phyloP scores from a whole-genome alignment of 2,888 invertebrate species.

The Xylota sylvarum region DNA sequence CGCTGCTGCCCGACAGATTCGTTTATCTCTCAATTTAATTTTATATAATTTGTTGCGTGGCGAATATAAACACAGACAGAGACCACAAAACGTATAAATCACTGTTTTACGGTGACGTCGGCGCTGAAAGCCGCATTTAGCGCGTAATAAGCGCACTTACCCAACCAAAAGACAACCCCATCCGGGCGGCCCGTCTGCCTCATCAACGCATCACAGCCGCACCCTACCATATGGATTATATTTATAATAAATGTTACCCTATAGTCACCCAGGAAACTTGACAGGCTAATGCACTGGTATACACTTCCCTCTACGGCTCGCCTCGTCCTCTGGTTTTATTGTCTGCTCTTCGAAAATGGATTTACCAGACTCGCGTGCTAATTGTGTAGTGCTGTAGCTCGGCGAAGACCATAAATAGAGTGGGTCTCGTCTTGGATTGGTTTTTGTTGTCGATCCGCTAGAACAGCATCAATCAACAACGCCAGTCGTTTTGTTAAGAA shows the following conservation, averaged over 20 bases:
- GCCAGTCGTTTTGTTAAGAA: constrained; percentile 44
- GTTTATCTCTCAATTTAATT: constrained; percentile 72
- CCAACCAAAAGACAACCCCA: constrained; percentile 56
- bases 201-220: constrained; percentile 27
- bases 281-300: constrained; percentile 60
- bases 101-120: constrained; percentile 69
- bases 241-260: constrained; percentile 57
- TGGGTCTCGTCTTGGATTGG: constrained; percentile 24
- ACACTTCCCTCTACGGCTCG: constrained; percentile 31
- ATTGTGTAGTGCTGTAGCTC: constrained; percentile 39
- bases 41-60: constrained; percentile 71
- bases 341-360: constrained; percentile 63
- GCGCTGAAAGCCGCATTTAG: constrained; percentile 73
- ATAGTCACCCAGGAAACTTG: constrained; percentile 55
- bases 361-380: constrained; percentile 63
- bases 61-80: constrained; percentile 71
- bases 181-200: constrained; percentile 55
- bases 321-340: constrained; percentile 51
- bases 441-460: constrained; percentile 28
- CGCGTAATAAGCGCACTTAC: constrained; percentile 71
- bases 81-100: constrained; percentile 67
- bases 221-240: constrained; percentile 59
- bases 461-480: constrained; percentile 55
- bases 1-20: constrained; percentile 38
- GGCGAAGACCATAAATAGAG: constrained; percentile 55